Percentiles rank a stretch among this genome's conserved stretches.
Evolutionary conservation across 37 sponge, comb jelly and placozoan species (phyloP).

Genomic region (Cliona cf. orientalis): DNA sequence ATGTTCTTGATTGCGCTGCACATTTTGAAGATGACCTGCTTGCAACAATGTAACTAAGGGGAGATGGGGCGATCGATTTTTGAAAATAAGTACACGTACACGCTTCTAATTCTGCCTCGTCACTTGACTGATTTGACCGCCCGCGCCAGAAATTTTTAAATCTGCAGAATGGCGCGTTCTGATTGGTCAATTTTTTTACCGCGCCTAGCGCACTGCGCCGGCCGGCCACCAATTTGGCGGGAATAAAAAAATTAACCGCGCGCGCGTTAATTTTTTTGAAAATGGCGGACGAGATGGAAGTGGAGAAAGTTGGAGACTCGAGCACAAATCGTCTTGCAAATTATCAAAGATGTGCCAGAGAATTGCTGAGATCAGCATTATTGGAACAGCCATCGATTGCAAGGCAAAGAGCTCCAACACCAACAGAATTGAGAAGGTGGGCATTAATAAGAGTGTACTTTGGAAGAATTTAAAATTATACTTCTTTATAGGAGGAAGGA

Average conservation of each 20-base stretch:
- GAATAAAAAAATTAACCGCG: not conserved
- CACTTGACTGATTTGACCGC: not conserved
- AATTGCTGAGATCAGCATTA: conserved; percentile 17
- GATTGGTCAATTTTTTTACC: conserved; percentile 16
- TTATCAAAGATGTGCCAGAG: not conserved
- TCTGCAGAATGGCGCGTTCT: not conserved
- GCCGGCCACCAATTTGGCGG: conserved; percentile 1
- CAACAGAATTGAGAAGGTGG: not conserved
- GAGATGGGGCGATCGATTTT: not conserved
- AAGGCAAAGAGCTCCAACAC: conserved; percentile 4
- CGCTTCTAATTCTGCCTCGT: conserved; percentile 6
- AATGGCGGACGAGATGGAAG: conserved; percentile 19
- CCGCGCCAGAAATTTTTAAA: conserved; percentile 9
- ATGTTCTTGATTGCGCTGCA: conserved; percentile 67
- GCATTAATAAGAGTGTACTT: too few species aligned
- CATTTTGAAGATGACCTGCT: not conserved
- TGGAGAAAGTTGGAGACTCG: conserved; percentile 12
- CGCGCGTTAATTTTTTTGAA: conserved; percentile 16
- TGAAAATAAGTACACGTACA: not conserved
- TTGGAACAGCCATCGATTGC: too few species aligned
- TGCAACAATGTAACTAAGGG: not conserved
- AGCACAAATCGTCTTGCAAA: conserved; percentile 13
- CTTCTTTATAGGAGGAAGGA: conserved; percentile 21
- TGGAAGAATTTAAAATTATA: not conserved
- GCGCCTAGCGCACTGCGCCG: not conserved